Conservation (phyloP, 2,113 vertebrate species). For the Pterocles burchelli region DNA sequence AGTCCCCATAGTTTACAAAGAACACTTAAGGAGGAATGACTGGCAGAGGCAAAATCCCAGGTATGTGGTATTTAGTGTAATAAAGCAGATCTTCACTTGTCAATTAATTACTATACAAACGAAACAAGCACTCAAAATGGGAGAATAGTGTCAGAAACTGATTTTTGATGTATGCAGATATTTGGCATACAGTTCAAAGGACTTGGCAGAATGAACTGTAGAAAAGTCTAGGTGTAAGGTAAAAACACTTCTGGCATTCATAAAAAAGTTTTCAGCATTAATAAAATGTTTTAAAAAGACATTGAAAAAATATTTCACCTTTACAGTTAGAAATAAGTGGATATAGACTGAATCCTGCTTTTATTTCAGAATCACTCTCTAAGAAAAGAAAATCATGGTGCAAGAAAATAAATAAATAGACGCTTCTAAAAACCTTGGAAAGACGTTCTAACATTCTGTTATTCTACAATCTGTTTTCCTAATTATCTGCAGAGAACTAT, state of each 20-base stretch:
- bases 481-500: neutral
- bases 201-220: neutral
- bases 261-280: too few relatives aligned
- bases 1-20: neutral
- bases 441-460: neutral
- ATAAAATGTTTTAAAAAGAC: neutral
- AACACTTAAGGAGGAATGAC: neutral
- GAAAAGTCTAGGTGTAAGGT: neutral
- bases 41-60: neutral
- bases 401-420: neutral
- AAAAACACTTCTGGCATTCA: neutral
- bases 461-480: neutral
- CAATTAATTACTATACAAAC: neutral
- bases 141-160: neutral
- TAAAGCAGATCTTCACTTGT: constrained; percentile 36
- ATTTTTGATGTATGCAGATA: neutral
- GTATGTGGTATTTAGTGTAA: neutral
- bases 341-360: neutral
- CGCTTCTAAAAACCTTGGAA: neutral
- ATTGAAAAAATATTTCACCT: neutral
- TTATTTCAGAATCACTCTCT: neutral
- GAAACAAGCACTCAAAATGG: neutral
- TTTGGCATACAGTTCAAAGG: neutral
- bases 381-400: neutral
- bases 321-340: neutral